A percentile compares a stretch with the other conserved stretches of the same genome.
These are phyloP conservation scores for Seira musarum DNA, from an alignment of 2,888 invertebrate genomes.

Conservation along the genomic window DNA sequence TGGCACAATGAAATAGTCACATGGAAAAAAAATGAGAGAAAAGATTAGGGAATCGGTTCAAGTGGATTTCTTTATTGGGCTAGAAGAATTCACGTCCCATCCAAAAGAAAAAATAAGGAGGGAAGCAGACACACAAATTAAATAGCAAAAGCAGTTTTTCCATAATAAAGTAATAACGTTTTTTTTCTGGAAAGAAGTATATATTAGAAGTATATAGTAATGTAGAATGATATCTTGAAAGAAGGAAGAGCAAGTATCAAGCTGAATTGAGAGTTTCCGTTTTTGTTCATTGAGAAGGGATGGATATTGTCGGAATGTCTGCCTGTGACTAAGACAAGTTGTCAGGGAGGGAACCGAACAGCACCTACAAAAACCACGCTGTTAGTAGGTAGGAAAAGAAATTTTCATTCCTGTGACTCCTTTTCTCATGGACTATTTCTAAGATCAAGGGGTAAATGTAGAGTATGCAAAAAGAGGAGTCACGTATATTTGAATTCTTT, in stretches of 20 bases:
- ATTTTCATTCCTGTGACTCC: too few relatives aligned
- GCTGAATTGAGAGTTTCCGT: slow-evolving; percentile 7
- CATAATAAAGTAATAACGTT: slow-evolving; percentile 5
- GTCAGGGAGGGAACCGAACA: slow-evolving; percentile 41
- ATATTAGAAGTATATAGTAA: too few relatives aligned
- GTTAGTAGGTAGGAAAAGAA: background rate
- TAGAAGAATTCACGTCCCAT: background rate
- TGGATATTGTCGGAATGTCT: slow-evolving; percentile 29
- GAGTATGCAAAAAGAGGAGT: too few relatives aligned
- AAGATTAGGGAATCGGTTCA: slow-evolving; percentile 2
- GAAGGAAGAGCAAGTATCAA: slow-evolving; percentile 12
- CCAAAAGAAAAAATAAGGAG: background rate
- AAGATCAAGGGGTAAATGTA: too few relatives aligned
- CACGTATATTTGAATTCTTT: slow-evolving; percentile 6
- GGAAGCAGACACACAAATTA: background rate
- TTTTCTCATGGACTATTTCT: too few relatives aligned
- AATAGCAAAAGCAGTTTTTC: background rate
- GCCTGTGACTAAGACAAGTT: slow-evolving; percentile 57
- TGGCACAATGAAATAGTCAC: slow-evolving; percentile 45
- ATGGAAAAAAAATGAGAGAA: slow-evolving; percentile 25
- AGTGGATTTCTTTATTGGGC: slow-evolving; percentile 1
- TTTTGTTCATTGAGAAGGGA: background rate
- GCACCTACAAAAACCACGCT: background rate
- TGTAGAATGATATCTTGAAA: slow-evolving; percentile 15
- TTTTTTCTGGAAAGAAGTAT: background rate